phyloP scores from a whole-genome alignment of 2,797 vertebrate genomes.

The Nyctalus aviator region DNA sequence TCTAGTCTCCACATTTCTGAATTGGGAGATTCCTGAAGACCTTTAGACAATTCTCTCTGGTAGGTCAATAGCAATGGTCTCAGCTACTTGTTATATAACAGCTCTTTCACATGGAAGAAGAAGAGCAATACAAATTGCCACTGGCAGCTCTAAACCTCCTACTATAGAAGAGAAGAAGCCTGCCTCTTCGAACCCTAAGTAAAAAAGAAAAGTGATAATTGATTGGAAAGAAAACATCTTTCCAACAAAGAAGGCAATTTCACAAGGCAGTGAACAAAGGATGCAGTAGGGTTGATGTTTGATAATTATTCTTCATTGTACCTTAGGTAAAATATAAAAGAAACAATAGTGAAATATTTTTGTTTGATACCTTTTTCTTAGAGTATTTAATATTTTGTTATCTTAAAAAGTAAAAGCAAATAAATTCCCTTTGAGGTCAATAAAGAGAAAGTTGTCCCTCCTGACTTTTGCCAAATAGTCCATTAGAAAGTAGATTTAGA shows the following conservation, averaged over 20 bases:
- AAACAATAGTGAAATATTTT: background rate
- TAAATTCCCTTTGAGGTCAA: background rate
- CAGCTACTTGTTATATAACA: background rate
- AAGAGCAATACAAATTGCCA: background rate
- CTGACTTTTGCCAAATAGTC: background rate
- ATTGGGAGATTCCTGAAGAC: background rate
- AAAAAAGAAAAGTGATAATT: background rate
- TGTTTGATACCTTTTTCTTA: background rate
- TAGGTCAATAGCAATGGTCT: background rate
- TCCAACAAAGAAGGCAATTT: background rate
- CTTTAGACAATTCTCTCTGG: background rate
- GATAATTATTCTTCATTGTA: background rate
- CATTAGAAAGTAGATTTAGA: background rate
- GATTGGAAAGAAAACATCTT: background rate
- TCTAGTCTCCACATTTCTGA: background rate
- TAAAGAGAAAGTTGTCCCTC: background rate
- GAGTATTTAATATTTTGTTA: background rate
- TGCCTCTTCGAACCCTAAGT: background rate
- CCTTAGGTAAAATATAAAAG: background rate
- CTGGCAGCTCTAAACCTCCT: background rate
- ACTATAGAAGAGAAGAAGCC: background rate
- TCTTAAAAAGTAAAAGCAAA: background rate
- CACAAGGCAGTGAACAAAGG: background rate
- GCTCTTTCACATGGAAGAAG: background rate
- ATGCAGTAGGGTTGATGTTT: background rate